A percentile compares a stretch with the other conserved stretches of the same genome.
Evolutionary conservation across 2,797 vertebrate genomes (phyloP).

Genomic region (Argentina silus): DNA sequence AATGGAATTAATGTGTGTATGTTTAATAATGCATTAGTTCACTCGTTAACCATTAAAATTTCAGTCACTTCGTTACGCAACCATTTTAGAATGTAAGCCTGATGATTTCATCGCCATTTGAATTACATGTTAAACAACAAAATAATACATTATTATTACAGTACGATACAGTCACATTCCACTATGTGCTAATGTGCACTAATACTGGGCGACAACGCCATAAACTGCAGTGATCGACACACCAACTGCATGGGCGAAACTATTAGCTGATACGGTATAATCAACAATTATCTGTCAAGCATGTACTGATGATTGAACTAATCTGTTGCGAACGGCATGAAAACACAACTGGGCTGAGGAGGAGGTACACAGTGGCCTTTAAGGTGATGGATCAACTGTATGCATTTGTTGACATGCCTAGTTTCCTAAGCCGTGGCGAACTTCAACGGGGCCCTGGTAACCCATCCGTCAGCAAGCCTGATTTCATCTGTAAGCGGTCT

Average conservation of each 20-base stretch:
- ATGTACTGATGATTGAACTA: conserved; percentile 59
- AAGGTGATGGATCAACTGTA: conserved; percentile 73
- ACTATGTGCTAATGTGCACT: no score
- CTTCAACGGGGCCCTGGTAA: conserved; percentile 48
- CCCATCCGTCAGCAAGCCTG: conserved; percentile 64
- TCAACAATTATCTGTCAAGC: conserved; percentile 38
- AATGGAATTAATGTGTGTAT: background rate
- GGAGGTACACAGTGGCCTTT: conserved; percentile 41
- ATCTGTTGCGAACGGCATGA: conserved; percentile 42
- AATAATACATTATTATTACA: no score
- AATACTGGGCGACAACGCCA: background rate
- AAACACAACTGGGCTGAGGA: conserved; percentile 30
- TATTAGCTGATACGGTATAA: conserved; percentile 20
- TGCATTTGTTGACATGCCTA: conserved; percentile 70
- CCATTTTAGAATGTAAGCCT: background rate
- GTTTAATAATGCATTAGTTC: background rate
- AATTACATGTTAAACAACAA: no score
- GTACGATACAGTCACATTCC: no score
- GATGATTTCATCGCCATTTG: no score
- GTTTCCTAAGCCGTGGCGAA: conserved; percentile 63
- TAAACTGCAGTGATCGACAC: conserved; percentile 21
- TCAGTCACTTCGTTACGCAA: background rate
- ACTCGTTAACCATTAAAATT: background rate
- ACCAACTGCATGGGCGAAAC: conserved; percentile 44
- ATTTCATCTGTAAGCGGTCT: conserved; percentile 38